These are phyloP conservation scores for Lottia gigantea DNA, from an alignment of 2,888 invertebrate species.

Conservation along the genomic window DNA sequence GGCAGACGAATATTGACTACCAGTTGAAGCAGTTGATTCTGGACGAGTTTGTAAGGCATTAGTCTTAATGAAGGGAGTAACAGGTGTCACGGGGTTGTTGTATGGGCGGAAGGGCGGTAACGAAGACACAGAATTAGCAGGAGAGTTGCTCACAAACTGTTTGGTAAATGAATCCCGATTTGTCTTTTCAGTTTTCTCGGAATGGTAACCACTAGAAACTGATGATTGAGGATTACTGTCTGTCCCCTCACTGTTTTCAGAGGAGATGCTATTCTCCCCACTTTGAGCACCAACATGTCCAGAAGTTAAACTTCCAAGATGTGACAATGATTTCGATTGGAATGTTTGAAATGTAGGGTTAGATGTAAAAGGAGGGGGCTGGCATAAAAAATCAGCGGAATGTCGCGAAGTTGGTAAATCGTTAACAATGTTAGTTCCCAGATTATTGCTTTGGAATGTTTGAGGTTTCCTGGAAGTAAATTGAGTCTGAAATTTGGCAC, in stretches of 20 bases:
- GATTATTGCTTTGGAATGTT: not conserved
- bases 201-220: constrained; percentile 39
- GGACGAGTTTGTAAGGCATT: constrained; percentile 44
- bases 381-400: constrained; percentile 5
- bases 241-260: constrained; percentile 39
- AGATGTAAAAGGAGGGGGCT: constrained; percentile 7
- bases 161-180: constrained; percentile 32
- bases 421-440: not conserved
- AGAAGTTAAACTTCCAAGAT: not conserved
- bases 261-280: constrained; percentile 46
- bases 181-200: constrained; percentile 26
- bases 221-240: constrained; percentile 39
- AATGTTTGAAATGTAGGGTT: not conserved
- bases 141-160: constrained; percentile 32
- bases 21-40: constrained; percentile 54
- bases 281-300: constrained; percentile 20
- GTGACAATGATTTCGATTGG: not conserved
- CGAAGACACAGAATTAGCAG: constrained; percentile 31
- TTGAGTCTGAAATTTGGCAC: constrained; percentile 1
- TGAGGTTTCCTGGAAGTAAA: not conserved
- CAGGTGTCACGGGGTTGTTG: constrained; percentile 24
- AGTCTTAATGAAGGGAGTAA: constrained; percentile 29
- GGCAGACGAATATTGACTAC: constrained; percentile 56
- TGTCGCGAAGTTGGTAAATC: not conserved
- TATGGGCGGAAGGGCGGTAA: constrained; percentile 40